Evolutionary conservation across 2,113 vertebrate species (phyloP), one percentile per base, ranked within the genome.

Genomic region (Cinclus cinclus): DNA sequence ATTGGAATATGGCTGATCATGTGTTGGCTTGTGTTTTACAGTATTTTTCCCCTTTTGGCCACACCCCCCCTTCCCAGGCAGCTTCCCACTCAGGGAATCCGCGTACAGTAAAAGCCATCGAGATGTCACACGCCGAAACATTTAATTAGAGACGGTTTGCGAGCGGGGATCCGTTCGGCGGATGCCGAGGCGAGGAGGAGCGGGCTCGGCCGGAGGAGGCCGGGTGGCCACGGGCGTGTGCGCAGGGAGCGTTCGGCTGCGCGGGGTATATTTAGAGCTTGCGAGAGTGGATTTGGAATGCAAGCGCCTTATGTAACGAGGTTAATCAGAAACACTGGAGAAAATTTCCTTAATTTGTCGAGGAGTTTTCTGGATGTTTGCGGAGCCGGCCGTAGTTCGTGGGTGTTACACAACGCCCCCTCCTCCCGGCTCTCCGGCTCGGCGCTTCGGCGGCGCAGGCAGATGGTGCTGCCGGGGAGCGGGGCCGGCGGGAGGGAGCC

Each of bases 221-320:
- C 74, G 87, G 77, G 59, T 71, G 75, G 78, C 81, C 81, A 70
- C 46, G 74, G 92, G 69, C 73, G 96, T 93, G 95, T 87, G 95
- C 88, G 91, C 89, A 50, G 96, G 89, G 90, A 92, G 96, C 95
- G 49, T 93, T 96, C 84, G 96, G 95, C 97, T 95, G 97, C 93
- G 89, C 96, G 93, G 97, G 97, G 97, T 98, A 98, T 98, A 99
- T 99, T 99, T 99, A 99, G 98, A 98, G 97, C 97, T 97, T 98
- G 98, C 98, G 98, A 98, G 98, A 97, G 97, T 98, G 98, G 98
- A 98, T 98, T 98, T 98, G 98, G 98, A 99, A 99, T 98, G 98
- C 98, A 98, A 99, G 98, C 98, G 97, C 98, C 98, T 99, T 99
- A 99, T 99, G 98, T 99, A 99, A 99, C 98, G 98, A 98, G 98